Percentiles rank a stretch among this genome's conserved stretches.
Evolutionary conservation across 2,888 invertebrate genomes (phyloP).

Genomic region (Lissonota sp.): DNA sequence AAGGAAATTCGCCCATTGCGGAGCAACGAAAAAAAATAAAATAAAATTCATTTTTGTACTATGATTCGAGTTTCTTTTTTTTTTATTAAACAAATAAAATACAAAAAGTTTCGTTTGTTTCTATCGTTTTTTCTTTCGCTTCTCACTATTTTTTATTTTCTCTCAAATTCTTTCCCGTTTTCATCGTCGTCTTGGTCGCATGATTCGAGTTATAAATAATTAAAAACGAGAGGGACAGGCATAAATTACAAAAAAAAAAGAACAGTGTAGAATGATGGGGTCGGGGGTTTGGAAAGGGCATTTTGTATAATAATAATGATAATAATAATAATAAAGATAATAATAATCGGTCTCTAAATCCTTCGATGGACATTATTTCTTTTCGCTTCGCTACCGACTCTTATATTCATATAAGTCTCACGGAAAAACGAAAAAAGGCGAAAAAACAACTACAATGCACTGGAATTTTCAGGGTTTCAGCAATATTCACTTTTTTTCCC

Average conservation of each 20-base stretch:
- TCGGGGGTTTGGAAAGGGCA: constrained; percentile 37
- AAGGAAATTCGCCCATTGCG: constrained; percentile 26
- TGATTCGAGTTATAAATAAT: constrained; percentile 78
- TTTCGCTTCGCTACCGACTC: constrained; percentile 51
- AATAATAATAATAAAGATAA: too few relatives aligned
- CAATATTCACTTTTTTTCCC: constrained; percentile 17
- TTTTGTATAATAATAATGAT: constrained; percentile 45
- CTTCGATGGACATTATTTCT: constrained; percentile 56
- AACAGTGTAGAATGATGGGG: constrained; percentile 37
- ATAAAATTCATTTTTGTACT: constrained; percentile 76
- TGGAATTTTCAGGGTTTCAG: constrained; percentile 11
- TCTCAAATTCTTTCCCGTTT: constrained; percentile 61
- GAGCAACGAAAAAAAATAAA: constrained; percentile 65
- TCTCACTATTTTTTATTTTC: constrained; percentile 29
- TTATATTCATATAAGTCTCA: constrained; percentile 34
- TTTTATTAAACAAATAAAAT: constrained; percentile 83
- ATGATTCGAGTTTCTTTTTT: constrained; percentile 75
- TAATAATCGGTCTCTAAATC: constrained; percentile 55
- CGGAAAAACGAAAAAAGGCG: constrained; percentile 1
- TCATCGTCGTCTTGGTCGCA: constrained; percentile 68
- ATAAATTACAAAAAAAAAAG: constrained; percentile 71
- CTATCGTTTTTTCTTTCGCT: constrained; percentile 60
- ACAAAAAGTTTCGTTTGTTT: constrained; percentile 77
- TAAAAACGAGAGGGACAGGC: constrained; percentile 73
- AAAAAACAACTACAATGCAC: constrained; percentile 29